Percentiles rank a stretch among this genome's conserved stretches.
These are phyloP conservation scores for Drosophila neotestacea DNA, from an alignment of 2,888 invertebrate genomes.

Conservation along the genomic window DNA sequence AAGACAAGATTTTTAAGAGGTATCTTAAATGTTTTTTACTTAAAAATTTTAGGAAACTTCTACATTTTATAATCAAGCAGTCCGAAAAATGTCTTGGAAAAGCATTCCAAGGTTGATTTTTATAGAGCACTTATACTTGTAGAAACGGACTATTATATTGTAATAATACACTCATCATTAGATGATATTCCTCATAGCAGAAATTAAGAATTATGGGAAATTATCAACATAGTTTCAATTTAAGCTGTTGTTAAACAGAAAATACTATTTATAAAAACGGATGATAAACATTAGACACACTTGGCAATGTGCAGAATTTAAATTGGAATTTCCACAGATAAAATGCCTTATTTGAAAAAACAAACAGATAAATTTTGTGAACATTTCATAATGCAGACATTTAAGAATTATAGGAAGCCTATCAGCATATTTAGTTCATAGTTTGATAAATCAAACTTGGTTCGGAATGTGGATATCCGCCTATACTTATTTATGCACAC, in stretches of 20 bases:
- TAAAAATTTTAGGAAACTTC: too few species aligned
- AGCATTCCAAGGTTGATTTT: too few species aligned
- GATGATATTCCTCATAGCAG: neutral
- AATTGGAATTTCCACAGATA: neutral
- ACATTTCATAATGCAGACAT: neutral
- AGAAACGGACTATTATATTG: too few species aligned
- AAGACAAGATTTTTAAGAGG: too few species aligned
- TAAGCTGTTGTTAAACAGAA: neutral
- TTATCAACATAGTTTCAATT: neutral
- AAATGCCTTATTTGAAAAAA: neutral
- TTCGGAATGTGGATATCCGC: slow-evolving; percentile 1
- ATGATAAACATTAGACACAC: too few species aligned
- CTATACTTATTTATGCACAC: neutral
- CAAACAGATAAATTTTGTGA: neutral
- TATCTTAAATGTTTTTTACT: too few species aligned
- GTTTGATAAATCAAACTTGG: neutral
- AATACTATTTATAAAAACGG: neutral
- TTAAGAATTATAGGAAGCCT: neutral
- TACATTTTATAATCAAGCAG: too few species aligned
- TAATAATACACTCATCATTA: too few species aligned
- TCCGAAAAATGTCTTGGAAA: too few species aligned
- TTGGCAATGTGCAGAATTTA: too few species aligned
- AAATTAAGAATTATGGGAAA: neutral
- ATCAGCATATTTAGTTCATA: slow-evolving; percentile 2
- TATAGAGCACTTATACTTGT: too few species aligned